phyloP scores from a whole-genome alignment of 2,888 invertebrate species.

The Drosophila leonis region DNA sequence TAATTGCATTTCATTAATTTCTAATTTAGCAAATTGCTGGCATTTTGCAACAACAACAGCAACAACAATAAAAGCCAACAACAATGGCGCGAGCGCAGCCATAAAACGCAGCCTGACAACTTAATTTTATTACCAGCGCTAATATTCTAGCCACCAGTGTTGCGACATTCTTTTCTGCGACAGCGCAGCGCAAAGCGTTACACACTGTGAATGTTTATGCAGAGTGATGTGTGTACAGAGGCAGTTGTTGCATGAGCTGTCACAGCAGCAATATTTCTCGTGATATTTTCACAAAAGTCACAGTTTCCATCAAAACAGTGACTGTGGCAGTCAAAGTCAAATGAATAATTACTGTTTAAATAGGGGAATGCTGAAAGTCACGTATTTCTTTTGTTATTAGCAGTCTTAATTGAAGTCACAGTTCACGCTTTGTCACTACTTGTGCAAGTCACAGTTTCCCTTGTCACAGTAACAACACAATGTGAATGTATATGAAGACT shows the following conservation, averaged over 20 bases:
- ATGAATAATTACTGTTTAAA: background rate
- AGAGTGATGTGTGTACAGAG: background rate
- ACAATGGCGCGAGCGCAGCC: constrained; percentile 35
- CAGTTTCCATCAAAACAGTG: background rate
- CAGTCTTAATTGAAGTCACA: background rate
- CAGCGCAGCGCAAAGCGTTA: background rate
- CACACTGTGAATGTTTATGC: background rate
- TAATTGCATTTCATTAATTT: constrained; percentile 84
- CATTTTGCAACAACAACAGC: constrained; percentile 56
- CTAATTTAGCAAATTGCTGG: constrained; percentile 82
- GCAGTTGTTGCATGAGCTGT: accelerated
- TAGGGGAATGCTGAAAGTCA: background rate
- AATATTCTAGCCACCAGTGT: constrained; percentile 73
- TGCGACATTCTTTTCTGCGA: background rate
- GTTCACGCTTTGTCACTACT: background rate
- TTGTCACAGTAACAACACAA: background rate
- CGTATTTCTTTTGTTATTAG: background rate
- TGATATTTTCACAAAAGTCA: background rate
- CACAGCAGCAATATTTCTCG: background rate
- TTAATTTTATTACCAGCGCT: constrained; percentile 79
- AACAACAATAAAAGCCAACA: constrained; percentile 42
- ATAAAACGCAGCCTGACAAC: constrained; percentile 78
- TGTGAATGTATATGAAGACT: background rate
- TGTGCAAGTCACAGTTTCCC: background rate
- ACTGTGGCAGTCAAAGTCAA: background rate